Conservation (phyloP, 2,888 invertebrate species). For the Drosophila buzzatii region DNA sequence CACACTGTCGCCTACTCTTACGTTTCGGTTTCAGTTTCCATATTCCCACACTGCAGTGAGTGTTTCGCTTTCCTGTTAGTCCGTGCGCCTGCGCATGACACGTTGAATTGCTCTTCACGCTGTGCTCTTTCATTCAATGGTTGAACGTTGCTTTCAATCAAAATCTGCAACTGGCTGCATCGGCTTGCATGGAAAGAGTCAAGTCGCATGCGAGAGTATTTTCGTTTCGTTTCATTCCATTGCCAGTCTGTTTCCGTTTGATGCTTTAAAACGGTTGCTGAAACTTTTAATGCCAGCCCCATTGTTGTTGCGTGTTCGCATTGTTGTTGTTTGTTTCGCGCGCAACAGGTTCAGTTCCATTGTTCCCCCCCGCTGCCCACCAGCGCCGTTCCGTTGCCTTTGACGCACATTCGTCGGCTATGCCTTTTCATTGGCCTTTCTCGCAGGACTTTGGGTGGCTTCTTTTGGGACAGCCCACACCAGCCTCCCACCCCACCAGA, state of each 20-base stretch:
- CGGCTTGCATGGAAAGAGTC: constrained; percentile 2
- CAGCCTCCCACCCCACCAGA: not conserved
- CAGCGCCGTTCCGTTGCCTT: constrained; percentile 35
- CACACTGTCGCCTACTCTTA: not conserved
- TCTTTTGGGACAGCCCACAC: constrained; percentile 26
- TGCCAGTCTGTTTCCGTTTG: constrained; percentile 17
- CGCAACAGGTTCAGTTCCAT: constrained; percentile 69
- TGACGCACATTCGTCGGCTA: constrained; percentile 37
- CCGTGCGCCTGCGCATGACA: constrained; percentile 32
- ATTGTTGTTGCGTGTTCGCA: constrained; percentile 43
- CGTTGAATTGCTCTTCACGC: constrained; percentile 7
- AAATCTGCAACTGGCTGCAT: constrained; percentile 10
- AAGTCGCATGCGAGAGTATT: not conserved
- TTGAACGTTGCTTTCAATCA: constrained; percentile 45
- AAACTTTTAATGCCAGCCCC: constrained; percentile 46
- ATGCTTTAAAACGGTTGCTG: constrained; percentile 49
- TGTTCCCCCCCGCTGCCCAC: constrained; percentile 6
- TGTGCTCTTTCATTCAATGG: constrained; percentile 36
- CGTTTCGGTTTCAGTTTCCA: not conserved
- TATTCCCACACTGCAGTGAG: not conserved
- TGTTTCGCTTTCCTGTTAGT: constrained; percentile 3
- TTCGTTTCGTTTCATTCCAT: constrained; percentile 21
- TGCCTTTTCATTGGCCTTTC: constrained; percentile 39
- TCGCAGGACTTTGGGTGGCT: constrained; percentile 27
- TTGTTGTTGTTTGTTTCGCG: constrained; percentile 61